Evolutionary conservation across 2,888 invertebrate genomes (phyloP), one percentile per base, ranked within the genome.

Genomic region (Maniola hyperantus): DNA sequence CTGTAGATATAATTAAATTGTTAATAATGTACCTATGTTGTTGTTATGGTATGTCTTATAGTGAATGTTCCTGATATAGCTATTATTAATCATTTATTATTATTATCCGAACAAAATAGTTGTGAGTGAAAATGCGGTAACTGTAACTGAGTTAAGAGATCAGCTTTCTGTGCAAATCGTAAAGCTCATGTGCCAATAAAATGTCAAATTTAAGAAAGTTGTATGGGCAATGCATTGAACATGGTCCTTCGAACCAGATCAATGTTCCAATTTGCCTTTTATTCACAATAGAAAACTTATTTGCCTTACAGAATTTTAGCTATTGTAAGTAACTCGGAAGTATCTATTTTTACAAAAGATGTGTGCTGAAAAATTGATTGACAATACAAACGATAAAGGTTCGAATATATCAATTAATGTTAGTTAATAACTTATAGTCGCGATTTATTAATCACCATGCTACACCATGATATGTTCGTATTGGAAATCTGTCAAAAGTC

Each of bases 51-150:
- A 81, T 81, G 80, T 62, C 46, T 51, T 79, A 83, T 82, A 83
- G 78, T 79, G 69, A 83, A 83, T 65, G 87, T 89, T 89, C 88
- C 87, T 88, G 82, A 72, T 73, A 68, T 72, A 66, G 70, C 67
- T 71, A 66, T 62, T 20, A 39, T 58, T 50, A 50, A 58, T 69
- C 8, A 81, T 84, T 79, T 2, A 1, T 26, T 26, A 78, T 81
- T 80, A 76, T 77, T 79, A 75, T 78, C 78, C 77, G 84, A 85
- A 83, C 85, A 85, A 85, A 83, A 75, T 81, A 79, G 76, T 79
- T 76, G 74, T 77, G 79, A 78, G 74, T 72, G 72, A 70, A 73
- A 72, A 72, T 73, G 57, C 61, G 39, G 55, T 58, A 53, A 55
- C 58, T 60, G 53, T 67, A 59, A 66, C 50, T 66, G 59, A 65